Conservation (phyloP, 2,797 vertebrate species). For the Sarcophilus harrisii region DNA sequence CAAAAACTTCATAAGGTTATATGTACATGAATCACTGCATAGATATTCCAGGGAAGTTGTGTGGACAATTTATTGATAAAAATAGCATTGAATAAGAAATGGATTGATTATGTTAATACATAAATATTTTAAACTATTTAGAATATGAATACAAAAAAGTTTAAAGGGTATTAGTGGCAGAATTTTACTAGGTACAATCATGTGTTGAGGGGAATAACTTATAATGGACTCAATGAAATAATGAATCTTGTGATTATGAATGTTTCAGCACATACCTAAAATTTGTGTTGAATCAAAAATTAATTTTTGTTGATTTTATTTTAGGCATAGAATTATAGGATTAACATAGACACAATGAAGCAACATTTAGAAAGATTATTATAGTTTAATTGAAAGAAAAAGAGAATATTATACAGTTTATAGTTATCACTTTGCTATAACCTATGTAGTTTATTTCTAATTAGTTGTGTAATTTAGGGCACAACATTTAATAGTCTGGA, state of each 20-base stretch:
- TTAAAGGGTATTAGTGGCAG: not conserved
- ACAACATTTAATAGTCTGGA: not conserved
- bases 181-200: not conserved
- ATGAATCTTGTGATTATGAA: not conserved
- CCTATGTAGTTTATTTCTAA: not conserved
- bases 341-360: not conserved
- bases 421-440: not conserved
- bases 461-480: not conserved
- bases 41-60: not conserved
- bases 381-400: not conserved
- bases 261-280: not conserved
- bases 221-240: not conserved
- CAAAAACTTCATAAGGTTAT: not conserved
- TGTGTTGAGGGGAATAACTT: not conserved
- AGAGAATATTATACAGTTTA: not conserved
- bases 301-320: not conserved
- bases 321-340: not conserved
- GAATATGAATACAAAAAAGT: not conserved
- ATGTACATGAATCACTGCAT: not conserved
- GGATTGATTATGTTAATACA: not conserved
- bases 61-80: not conserved
- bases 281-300: not conserved
- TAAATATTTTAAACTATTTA: not conserved
- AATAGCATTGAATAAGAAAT: not conserved
- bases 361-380: not conserved